A percentile compares a stretch with the other conserved stretches of the same genome.
These are phyloP conservation scores for Mantis religiosa DNA, from an alignment of 2,888 invertebrate species.

Conservation along the genomic window DNA sequence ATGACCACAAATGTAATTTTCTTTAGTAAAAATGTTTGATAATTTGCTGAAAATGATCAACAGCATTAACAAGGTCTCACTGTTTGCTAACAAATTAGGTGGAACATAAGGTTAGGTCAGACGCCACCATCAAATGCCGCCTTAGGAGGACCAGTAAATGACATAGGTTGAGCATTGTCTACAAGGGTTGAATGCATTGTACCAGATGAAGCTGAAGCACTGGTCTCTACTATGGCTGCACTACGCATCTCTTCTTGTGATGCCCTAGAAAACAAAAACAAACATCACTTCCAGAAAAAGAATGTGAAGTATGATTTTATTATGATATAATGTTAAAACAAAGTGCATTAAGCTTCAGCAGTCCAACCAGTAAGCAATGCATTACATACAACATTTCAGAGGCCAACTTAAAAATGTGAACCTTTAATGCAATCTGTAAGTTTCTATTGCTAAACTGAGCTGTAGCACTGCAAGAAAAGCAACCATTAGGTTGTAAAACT, in stretches of 20 bases:
- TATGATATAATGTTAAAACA: background rate
- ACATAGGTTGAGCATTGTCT: conserved; percentile 75
- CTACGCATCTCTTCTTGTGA: conserved; percentile 75
- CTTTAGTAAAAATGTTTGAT: background rate
- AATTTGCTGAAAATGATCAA: background rate
- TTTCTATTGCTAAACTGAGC: no score
- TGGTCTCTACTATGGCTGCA: conserved; percentile 40
- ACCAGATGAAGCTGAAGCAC: conserved; percentile 42
- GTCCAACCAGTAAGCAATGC: background rate
- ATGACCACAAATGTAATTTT: background rate
- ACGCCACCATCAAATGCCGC: conserved; percentile 26
- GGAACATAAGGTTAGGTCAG: conserved; percentile 14
- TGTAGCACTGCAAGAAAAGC: no score
- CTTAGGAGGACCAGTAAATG: conserved; percentile 63
- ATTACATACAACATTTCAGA: background rate
- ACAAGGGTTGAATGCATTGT: conserved; percentile 72
- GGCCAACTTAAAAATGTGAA: background rate
- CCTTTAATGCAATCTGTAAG: no score
- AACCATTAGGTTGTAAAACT: no score
- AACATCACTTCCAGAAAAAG: background rate
- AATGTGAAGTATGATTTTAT: background rate
- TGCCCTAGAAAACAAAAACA: conserved; percentile 56
- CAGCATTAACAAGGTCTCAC: conserved; percentile 4
- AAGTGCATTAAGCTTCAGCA: background rate
- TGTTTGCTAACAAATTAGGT: conserved; percentile 5